These are phyloP conservation scores for Saccopteryx bilineata DNA, from an alignment of 2,113 vertebrate species.

Conservation along the genomic window DNA sequence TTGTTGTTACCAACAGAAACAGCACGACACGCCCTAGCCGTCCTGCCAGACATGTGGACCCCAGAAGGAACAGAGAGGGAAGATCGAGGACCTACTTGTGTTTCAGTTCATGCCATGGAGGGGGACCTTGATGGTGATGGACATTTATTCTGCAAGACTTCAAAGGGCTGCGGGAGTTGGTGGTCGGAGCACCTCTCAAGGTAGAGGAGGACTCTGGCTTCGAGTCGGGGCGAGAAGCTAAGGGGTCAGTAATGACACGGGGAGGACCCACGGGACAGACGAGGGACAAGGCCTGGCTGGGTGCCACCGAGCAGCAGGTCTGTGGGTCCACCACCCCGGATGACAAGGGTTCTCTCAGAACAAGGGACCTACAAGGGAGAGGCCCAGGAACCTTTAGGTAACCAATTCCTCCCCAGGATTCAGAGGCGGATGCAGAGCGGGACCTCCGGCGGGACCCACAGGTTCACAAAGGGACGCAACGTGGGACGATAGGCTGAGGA, in stretches of 20 bases:
- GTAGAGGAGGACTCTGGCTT: neutral
- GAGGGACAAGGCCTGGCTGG: neutral
- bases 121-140: fast-evolving
- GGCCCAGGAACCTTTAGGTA: neutral
- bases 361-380: neutral
- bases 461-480: neutral
- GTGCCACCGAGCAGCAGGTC: neutral
- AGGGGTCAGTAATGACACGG: fast-evolving
- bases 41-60: neutral
- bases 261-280: fast-evolving
- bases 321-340: neutral
- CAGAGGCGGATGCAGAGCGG: neutral
- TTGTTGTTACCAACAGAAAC: neutral
- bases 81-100: fast-evolving
- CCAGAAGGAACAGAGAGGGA: neutral
- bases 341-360: neutral
- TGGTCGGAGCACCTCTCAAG: fast-evolving
- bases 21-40: fast-evolving
- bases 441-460: neutral
- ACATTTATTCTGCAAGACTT: fast-evolving
- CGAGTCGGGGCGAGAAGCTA: neutral
- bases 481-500: neutral
- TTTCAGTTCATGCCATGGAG: fast-evolving
- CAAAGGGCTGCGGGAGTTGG: neutral
- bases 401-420: neutral